These are phyloP conservation scores for Chorisops tibialis DNA, from an alignment of 2,888 invertebrate genomes.

Conservation along the genomic window DNA sequence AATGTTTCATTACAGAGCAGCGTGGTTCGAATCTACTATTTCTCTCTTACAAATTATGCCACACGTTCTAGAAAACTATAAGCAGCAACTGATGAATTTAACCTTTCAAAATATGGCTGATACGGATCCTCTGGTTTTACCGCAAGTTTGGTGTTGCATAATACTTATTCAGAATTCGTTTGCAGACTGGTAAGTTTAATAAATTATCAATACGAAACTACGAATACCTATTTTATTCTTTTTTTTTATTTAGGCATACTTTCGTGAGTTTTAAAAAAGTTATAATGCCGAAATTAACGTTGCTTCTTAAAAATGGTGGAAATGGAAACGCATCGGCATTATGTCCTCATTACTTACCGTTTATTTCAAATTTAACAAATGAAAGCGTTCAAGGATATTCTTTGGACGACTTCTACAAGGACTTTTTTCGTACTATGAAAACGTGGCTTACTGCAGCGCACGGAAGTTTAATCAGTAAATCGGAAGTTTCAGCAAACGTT, in stretches of 20 bases:
- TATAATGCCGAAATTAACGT: constrained; percentile 68
- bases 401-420: constrained; percentile 57
- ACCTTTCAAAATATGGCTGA: constrained; percentile 66
- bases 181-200: constrained; percentile 48
- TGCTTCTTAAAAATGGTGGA: constrained; percentile 66
- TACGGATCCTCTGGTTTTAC: constrained; percentile 63
- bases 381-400: constrained; percentile 38
- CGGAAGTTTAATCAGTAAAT: constrained; percentile 59
- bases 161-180: constrained; percentile 60
- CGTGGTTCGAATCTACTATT: constrained; percentile 68
- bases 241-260: constrained; percentile 39
- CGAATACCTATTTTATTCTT: too few relatives aligned
- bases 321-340: constrained; percentile 72
- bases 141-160: constrained; percentile 72
- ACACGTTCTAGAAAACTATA: constrained; percentile 56
- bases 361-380: constrained; percentile 62
- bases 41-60: constrained; percentile 60
- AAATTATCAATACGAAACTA: too few relatives aligned
- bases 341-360: constrained; percentile 71
- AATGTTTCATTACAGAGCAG: constrained; percentile 53
- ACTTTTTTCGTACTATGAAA: constrained; percentile 68
- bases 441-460: constrained; percentile 62
- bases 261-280: constrained; percentile 71
- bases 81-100: constrained; percentile 57
- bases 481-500: constrained; percentile 66